phyloP scores from a whole-genome alignment of 2,888 invertebrate genomes.

The Leptopilina myrica region DNA sequence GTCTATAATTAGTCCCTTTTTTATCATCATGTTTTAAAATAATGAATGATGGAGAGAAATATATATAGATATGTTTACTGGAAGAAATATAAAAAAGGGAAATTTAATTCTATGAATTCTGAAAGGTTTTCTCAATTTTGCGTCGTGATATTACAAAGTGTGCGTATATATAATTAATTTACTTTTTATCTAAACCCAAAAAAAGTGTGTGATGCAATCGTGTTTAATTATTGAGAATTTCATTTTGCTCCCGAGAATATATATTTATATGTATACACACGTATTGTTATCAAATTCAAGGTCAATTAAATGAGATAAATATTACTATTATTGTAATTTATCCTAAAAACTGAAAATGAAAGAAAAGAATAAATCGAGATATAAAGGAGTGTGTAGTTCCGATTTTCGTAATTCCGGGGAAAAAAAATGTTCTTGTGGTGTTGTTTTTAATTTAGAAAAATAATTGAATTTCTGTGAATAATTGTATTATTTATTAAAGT shows the following conservation, averaged over 20 bases:
- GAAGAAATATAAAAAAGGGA: background rate
- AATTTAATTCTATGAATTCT: background rate
- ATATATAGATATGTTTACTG: background rate
- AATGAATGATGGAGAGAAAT: background rate
- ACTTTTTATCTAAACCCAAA: constrained; percentile 19
- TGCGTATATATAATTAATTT: constrained; percentile 24
- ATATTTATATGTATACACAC: too few species aligned
- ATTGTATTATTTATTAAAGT: too few species aligned
- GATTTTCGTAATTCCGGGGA: too few species aligned
- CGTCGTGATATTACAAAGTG: constrained; percentile 23
- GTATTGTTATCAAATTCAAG: constrained; percentile 35
- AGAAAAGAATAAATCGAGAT: too few species aligned
- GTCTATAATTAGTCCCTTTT: constrained; percentile 1
- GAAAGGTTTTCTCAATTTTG: constrained; percentile 21
- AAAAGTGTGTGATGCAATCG: constrained; percentile 12
- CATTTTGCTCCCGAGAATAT: constrained; percentile 12
- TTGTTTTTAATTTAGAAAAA: too few species aligned
- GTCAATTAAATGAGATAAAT: constrained; percentile 37
- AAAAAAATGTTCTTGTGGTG: too few species aligned
- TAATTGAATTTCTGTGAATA: too few species aligned
- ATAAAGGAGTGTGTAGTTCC: too few species aligned
- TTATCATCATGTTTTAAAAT: background rate
- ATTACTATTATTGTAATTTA: background rate
- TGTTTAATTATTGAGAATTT: constrained; percentile 32
- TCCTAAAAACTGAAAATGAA: too few species aligned